phyloP scores from a whole-genome alignment of 2,113 vertebrate genomes.

The Desmodus rotundus region DNA sequence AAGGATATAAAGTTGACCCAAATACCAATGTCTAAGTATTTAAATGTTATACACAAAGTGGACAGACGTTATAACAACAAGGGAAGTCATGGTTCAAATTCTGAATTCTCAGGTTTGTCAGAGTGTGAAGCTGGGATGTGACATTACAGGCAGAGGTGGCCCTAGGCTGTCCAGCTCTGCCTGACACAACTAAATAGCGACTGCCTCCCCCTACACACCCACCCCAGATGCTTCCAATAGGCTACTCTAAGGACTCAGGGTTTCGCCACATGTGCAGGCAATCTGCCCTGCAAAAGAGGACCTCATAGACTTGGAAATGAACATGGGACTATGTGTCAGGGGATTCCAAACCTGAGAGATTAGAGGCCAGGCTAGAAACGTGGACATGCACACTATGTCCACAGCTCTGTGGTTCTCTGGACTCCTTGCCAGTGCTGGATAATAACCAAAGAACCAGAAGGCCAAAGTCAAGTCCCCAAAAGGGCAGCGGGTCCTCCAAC shows the following conservation, averaged over 20 bases:
- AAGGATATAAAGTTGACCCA: background rate
- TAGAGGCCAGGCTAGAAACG: background rate
- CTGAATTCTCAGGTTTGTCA: background rate
- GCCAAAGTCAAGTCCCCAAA: background rate
- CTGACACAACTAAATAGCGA: background rate
- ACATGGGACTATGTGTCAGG: background rate
- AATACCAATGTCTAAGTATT: background rate
- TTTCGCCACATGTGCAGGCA: background rate
- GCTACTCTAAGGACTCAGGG: too few relatives aligned
- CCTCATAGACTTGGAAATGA: background rate
- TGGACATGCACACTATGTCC: accelerated
- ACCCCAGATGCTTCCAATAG: background rate
- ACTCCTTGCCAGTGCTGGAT: background rate
- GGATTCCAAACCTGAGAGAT: background rate
- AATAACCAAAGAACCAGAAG: background rate
- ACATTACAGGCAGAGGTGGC: background rate
- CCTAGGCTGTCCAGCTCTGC: background rate
- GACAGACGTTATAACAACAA: background rate
- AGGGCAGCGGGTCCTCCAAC: background rate
- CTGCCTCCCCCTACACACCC: accelerated
- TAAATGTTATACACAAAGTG: background rate
- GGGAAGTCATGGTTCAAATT: background rate
- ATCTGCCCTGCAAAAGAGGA: background rate
- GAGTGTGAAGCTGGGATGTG: background rate
- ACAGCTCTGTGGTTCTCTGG: background rate